Evolutionary conservation across 2,888 invertebrate genomes (phyloP).

Genomic region (Cancer borealis): DNA sequence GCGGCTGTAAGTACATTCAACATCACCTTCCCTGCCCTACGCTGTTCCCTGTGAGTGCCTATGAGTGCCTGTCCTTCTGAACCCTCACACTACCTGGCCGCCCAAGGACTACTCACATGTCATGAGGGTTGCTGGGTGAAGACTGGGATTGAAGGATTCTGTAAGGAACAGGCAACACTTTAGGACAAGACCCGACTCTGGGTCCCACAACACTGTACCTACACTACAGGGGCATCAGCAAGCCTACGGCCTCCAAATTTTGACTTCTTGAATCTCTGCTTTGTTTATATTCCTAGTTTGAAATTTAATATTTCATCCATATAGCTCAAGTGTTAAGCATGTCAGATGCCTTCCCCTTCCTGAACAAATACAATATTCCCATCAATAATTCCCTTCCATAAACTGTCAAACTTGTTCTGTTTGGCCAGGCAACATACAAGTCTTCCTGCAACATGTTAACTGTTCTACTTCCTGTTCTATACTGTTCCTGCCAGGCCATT

Average conservation of each 20-base stretch:
- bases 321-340: background rate
- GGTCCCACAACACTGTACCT: conserved; percentile 42
- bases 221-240: conserved; percentile 30
- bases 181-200: conserved; percentile 52
- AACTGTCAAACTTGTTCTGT: background rate
- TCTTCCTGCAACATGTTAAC: background rate
- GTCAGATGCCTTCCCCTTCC: conserved; percentile 2
- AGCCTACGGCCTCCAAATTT: background rate
- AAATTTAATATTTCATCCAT: background rate
- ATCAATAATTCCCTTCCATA: background rate
- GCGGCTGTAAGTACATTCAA: background rate
- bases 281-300: background rate
- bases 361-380: conserved; percentile 21
- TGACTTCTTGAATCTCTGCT: background rate
- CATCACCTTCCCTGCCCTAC: background rate
- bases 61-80: conserved; percentile 39
- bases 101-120: conserved; percentile 75
- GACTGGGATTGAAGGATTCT: conserved; percentile 77
- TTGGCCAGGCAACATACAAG: background rate
- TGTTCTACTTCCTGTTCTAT: background rate
- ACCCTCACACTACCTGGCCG: conserved; percentile 50
- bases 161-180: conserved; percentile 70
- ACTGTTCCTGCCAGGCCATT: background rate
- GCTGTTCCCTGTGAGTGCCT: background rate
- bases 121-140: conserved; percentile 76